Conservation (phyloP, 2,113 vertebrate genomes). For the Cavia aperea region DNA sequence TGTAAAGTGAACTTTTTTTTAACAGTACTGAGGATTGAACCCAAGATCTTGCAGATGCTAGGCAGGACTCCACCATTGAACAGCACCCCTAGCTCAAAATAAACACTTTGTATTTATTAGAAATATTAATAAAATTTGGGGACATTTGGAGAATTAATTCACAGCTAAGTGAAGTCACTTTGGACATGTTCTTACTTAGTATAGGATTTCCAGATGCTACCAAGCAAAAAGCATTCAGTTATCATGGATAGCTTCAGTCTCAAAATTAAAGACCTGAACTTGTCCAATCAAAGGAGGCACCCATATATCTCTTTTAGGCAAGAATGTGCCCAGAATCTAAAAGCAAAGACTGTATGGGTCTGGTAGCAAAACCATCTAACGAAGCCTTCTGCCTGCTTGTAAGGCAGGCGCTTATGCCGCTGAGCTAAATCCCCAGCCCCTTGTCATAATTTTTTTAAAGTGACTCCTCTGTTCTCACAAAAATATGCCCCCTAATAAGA, state of each 20-base stretch:
- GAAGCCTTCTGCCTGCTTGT: not conserved
- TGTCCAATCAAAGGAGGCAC: not conserved
- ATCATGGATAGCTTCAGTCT: not conserved
- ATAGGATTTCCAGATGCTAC: conserved; percentile 7
- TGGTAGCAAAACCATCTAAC: not conserved
- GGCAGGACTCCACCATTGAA: not conserved
- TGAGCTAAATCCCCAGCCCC: no score
- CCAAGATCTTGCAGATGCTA: not conserved
- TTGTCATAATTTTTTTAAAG: not conserved
- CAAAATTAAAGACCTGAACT: conserved; percentile 10
- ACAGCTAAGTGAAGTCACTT: not conserved
- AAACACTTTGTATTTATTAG: conserved; percentile 36
- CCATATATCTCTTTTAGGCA: not conserved
- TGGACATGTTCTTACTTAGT: not conserved
- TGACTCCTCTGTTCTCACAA: conserved; percentile 8
- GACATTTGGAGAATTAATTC: conserved; percentile 33
- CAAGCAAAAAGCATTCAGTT: conserved; percentile 6
- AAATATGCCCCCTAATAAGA: not conserved
- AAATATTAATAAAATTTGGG: conserved; percentile 1
- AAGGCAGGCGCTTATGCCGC: no score
- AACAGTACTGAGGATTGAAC: not conserved
- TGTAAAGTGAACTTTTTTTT: not conserved
- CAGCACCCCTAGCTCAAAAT: not conserved
- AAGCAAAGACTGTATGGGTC: not conserved
- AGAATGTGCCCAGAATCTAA: not conserved